Conservation (phyloP, 2,888 invertebrate genomes). For the Rhodophaea formosa region DNA sequence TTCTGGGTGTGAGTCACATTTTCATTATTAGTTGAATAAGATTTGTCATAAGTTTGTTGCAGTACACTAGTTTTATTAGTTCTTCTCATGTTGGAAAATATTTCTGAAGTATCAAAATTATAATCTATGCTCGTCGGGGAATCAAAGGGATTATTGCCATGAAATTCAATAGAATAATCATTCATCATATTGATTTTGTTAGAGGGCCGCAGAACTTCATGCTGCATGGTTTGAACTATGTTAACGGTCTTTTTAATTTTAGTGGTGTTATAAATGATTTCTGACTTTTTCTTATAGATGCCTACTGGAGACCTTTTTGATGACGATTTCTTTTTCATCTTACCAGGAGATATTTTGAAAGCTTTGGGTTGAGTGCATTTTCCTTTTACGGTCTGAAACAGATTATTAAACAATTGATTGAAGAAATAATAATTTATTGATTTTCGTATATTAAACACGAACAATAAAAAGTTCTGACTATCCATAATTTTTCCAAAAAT, state of each 20-base stretch:
- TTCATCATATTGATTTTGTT: slow-evolving; percentile 56
- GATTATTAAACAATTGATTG: slow-evolving; percentile 13
- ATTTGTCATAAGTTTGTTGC: slow-evolving; percentile 63
- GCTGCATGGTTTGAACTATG: slow-evolving; percentile 46
- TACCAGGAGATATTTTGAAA: slow-evolving; percentile 66
- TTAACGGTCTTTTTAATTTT: slow-evolving; percentile 52
- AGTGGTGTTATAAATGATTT: slow-evolving; percentile 54
- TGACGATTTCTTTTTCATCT: slow-evolving; percentile 58
- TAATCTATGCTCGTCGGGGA: slow-evolving; percentile 54
- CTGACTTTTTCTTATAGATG: slow-evolving; percentile 61
- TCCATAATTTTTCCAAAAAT: too few species aligned
- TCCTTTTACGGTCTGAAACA: slow-evolving; percentile 60
- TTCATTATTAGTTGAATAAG: slow-evolving; percentile 34
- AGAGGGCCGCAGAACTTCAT: slow-evolving; percentile 41
- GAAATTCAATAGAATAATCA: slow-evolving; percentile 45
- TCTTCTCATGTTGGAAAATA: slow-evolving; percentile 61
- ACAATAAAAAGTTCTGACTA: too few species aligned
- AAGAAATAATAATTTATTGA: too few species aligned
- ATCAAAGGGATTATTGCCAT: slow-evolving; percentile 63
- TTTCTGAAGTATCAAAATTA: slow-evolving; percentile 65
- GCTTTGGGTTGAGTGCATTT: slow-evolving; percentile 50
- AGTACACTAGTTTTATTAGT: slow-evolving; percentile 38
- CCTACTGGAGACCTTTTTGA: slow-evolving; percentile 63
- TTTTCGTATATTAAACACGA: too few species aligned
- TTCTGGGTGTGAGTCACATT: slow-evolving; percentile 39